A percentile compares a stretch with the other conserved stretches of the same genome.
Conservation (phyloP, 1,140 invertebrate species). For the Physella acuta region DNA sequence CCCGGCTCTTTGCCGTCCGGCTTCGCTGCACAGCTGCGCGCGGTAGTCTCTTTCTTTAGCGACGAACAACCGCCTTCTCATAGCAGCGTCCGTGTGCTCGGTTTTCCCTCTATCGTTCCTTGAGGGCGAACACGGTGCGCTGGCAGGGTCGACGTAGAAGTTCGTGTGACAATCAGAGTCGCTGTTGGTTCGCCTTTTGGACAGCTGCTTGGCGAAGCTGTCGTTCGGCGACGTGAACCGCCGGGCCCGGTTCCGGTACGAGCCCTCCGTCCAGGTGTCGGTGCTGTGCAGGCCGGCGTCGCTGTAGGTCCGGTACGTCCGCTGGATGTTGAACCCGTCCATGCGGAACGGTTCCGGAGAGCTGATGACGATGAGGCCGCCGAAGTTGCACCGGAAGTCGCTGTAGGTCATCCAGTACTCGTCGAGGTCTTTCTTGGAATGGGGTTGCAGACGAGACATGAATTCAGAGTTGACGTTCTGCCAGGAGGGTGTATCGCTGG, state of each 20-base stretch:
- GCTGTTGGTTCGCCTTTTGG: constrained; percentile 7
- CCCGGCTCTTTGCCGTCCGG: too few relatives aligned
- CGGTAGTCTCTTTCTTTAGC: background rate
- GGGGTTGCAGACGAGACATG: constrained; percentile 41
- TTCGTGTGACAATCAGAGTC: constrained; percentile 8
- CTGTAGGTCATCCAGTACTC: constrained; percentile 53
- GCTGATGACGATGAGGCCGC: constrained; percentile 50
- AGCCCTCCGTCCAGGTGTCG: background rate
- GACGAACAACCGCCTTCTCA: background rate
- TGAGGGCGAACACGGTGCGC: constrained; percentile 17
- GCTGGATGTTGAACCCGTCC: constrained; percentile 38
- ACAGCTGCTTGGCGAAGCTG: background rate
- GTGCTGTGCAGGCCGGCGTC: constrained; percentile 1
- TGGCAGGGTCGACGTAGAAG: background rate
- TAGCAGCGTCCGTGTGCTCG: background rate
- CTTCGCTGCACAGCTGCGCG: background rate
- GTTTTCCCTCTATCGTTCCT: background rate
- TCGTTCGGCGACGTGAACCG: constrained; percentile 12
- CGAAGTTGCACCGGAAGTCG: constrained; percentile 55
- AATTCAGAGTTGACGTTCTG: constrained; percentile 45
- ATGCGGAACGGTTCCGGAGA: constrained; percentile 42
- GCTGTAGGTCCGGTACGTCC: constrained; percentile 33
- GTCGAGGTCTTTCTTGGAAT: constrained; percentile 42
- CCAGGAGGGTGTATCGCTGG: constrained; percentile 49
- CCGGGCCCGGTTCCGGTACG: constrained; percentile 9